Base-by-base conservation (phyloP, 2,113 vertebrate species). In the Ahaetulla prasina region DNA sequence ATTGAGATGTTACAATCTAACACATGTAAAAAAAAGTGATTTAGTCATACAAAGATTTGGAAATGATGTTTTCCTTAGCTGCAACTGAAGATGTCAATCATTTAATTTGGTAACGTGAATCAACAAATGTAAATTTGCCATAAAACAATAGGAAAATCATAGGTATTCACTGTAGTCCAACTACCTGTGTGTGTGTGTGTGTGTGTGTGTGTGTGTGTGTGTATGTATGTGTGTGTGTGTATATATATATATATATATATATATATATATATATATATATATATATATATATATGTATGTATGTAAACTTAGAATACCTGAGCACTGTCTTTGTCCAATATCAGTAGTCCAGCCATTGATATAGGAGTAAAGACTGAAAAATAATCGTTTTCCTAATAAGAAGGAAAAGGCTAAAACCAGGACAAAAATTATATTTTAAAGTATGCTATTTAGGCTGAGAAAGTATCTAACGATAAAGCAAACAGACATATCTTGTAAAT, bases 401-500 rank as follows among this genome's bases (percentile, higher is more conserved):
- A 47, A 85, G 35, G 3, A 20, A 60, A 60, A 54, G 11, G 12
- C n/a, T 84, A 18, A 87, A 53, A 68, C 43, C 18, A 39, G 85
- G 27, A 85, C 27, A 27, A 23, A 68, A 50, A 88, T n/a, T 80
- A 55, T 16, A 57, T 47, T 91, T n/a, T 74, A 88, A 53, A 50
- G n/a, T 53, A 18, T 43, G 27, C 49, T 63, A 85, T 54, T 68
- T 88, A 68, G 57, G 35, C 30, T 25, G 52, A 35, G 8, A 20
- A 20, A 23, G 53, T 74, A 39, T 55, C 23, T 50, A 43, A 49
- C 1, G 43, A 35, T 45, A 86, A 39, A 39, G 7, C n/a, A 85
- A 43, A 9, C 39, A 92, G 43, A 60, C 50, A 94, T 92, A 90
- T 89, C 90, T 16, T 52, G 35, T 39, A 91, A 84, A 88, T 20